Evolutionary conservation across 1,140 invertebrate genomes (phyloP).

Genomic region (Drosophila persimilis): DNA sequence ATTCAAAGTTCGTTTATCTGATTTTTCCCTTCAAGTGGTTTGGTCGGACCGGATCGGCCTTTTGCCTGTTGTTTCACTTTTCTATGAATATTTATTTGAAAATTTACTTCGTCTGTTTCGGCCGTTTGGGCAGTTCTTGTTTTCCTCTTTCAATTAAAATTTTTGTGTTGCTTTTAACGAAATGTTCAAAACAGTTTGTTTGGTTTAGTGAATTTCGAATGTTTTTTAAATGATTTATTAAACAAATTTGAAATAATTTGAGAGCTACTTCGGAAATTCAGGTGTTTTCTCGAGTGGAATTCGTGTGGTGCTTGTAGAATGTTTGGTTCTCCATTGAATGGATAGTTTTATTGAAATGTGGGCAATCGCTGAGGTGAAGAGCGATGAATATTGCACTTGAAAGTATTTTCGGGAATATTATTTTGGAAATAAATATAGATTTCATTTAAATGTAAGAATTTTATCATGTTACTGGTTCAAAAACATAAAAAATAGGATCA

Average conservation of each 20-base stretch:
- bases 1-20: constrained; percentile 61
- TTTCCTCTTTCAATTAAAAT: constrained; percentile 42
- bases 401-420: no score
- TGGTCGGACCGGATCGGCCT: background rate
- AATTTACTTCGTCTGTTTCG: constrained; percentile 18
- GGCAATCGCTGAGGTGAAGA: no score
- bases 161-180: constrained; percentile 12
- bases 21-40: constrained; percentile 64
- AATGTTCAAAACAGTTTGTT: constrained; percentile 18
- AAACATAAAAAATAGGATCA: no score
- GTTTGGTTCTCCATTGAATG: no score
- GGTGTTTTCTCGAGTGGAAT: no score
- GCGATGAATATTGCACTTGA: no score
- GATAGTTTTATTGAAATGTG: no score
- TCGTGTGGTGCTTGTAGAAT: no score
- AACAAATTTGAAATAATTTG: constrained; percentile 41
- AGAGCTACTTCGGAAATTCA: background rate
- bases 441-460: no score
- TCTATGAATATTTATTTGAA: constrained; percentile 59
- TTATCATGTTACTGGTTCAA: no score
- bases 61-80: background rate
- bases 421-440: no score
- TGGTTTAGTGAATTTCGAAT: constrained; percentile 35
- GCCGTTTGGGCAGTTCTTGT: constrained; percentile 1
- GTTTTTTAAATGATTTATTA: constrained; percentile 35